Percentiles rank a stretch among this genome's conserved stretches.
Evolutionary conservation across 2,113 vertebrate genomes (phyloP).

Genomic region (Indri indri): DNA sequence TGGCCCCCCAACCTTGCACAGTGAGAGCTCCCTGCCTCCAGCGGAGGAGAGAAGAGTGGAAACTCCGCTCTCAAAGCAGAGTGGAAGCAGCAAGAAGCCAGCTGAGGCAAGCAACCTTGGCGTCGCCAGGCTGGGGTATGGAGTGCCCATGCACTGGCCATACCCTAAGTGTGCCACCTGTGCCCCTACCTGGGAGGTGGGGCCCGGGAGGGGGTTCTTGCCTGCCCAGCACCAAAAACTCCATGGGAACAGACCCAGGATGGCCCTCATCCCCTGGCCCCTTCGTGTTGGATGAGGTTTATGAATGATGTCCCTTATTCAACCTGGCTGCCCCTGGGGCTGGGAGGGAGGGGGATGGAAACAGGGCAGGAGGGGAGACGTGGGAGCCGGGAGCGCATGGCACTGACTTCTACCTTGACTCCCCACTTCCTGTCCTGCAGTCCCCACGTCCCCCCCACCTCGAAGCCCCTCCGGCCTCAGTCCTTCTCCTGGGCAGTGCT

Average conservation of each 20-base stretch:
- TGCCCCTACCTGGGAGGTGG: neutral
- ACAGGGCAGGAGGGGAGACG: neutral
- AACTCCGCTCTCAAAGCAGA: constrained; percentile 31
- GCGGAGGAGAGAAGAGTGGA: neutral
- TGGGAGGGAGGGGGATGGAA: neutral
- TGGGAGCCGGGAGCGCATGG: neutral
- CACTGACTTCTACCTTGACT: neutral
- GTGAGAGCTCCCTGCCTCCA: constrained; percentile 62
- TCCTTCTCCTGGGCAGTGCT: constrained; percentile 84
- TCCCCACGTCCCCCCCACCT: constrained; percentile 18
- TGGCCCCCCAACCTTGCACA: constrained; percentile 54
- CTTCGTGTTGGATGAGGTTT: neutral
- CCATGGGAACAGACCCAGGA: neutral
- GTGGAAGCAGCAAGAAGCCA: constrained; percentile 50
- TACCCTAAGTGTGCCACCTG: neutral
- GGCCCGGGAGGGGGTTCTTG: neutral
- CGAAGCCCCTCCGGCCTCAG: constrained; percentile 47
- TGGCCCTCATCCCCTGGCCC: neutral
- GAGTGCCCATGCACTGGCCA: neutral
- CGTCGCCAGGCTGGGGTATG: constrained; percentile 27
- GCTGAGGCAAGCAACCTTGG: neutral
- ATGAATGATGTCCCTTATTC: constrained; percentile 18
- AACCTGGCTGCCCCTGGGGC: neutral
- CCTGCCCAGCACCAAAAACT: constrained; percentile 46
- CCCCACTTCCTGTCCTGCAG: neutral